phyloP scores from a whole-genome alignment of 2,797 vertebrate genomes.

The Pipistrellus nathusii region DNA sequence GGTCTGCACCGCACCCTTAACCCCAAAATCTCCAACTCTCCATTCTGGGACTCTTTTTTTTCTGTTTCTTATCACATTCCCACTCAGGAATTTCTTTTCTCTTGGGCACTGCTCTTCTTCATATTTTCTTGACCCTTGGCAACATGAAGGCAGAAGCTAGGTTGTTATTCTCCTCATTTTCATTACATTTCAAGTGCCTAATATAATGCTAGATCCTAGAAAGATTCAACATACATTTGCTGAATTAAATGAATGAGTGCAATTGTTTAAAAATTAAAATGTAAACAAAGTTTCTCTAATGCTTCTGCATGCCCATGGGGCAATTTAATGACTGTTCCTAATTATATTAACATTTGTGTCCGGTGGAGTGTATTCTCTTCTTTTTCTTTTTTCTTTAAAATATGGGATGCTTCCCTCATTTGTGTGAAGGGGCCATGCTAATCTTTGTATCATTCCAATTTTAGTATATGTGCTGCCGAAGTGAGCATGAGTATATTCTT shows the following conservation, averaged over 20 bases:
- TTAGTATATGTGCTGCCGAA: no score
- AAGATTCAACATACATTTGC: background rate
- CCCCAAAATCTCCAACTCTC: background rate
- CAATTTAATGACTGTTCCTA: background rate
- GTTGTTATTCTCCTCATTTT: background rate
- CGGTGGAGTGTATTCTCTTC: background rate
- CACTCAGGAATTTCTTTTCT: background rate
- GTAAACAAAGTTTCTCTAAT: background rate
- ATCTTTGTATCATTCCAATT: no score
- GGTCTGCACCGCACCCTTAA: background rate
- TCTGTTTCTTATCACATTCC: background rate
- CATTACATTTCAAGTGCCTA: background rate
- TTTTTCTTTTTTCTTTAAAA: background rate
- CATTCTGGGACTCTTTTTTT: background rate
- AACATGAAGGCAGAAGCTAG: background rate
- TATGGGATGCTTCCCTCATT: background rate
- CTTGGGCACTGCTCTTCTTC: background rate
- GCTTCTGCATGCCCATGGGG: background rate
- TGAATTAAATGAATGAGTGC: background rate
- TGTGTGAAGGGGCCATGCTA: background rate
- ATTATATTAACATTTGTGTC: background rate
- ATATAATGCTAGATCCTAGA: background rate
- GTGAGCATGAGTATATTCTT: background rate
- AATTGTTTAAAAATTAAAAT: conserved; percentile 24
- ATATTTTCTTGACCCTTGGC: background rate